phyloP scores from a whole-genome alignment of 2,113 vertebrate genomes.

The Hippocampus zosterae region DNA sequence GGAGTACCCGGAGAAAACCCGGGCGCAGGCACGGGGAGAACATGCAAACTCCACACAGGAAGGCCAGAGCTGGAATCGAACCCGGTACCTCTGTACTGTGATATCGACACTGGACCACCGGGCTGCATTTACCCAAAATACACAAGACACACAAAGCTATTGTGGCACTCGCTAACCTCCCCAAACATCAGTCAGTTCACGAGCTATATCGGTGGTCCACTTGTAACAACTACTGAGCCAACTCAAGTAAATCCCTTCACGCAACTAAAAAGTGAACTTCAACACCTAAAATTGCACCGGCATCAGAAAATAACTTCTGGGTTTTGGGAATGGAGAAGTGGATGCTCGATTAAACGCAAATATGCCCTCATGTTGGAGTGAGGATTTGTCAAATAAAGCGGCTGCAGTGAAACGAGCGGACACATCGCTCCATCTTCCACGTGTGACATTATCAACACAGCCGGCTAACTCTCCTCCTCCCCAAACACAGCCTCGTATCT shows the following conservation, averaged over 20 bases:
- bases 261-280: slow-evolving; percentile 18
- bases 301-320: slow-evolving; percentile 47
- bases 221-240: slow-evolving; percentile 58
- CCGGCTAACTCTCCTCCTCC: slow-evolving; percentile 31
- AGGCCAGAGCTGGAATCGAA: no score
- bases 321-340: slow-evolving; percentile 33
- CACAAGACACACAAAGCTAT: slow-evolving; percentile 12
- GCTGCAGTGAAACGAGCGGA: slow-evolving; percentile 36
- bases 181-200: slow-evolving; percentile 41
- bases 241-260: slow-evolving; percentile 59
- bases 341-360: slow-evolving; percentile 34
- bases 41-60: no score
- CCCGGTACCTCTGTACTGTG: no score
- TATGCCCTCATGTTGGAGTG: background rate
- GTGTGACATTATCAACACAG: slow-evolving; percentile 38
- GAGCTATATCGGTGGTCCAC: slow-evolving; percentile 48
- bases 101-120: no score
- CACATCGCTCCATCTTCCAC: slow-evolving; percentile 28
- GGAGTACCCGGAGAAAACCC: no score
- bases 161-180: slow-evolving; percentile 5
- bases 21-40: no score
- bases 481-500: slow-evolving; percentile 47
- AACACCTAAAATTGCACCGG: slow-evolving; percentile 41
- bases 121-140: background rate
- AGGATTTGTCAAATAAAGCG: slow-evolving; percentile 38